phyloP scores from a whole-genome alignment of 37 sponge, comb jelly and placozoan species.

The Haliclona indistincta region DNA sequence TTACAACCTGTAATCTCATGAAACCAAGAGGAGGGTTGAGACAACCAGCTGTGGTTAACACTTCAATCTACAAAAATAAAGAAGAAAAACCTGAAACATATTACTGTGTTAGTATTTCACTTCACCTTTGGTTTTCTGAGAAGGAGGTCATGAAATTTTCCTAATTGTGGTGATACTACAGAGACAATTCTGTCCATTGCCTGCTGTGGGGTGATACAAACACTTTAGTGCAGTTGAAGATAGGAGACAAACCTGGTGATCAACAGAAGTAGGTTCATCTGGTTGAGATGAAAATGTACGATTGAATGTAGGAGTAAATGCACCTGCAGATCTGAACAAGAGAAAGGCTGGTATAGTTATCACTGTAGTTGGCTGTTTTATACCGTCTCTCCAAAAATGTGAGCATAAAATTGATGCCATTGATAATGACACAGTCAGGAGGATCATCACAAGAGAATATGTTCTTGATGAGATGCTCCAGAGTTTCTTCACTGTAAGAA shows the following conservation, averaged over 20 bases:
- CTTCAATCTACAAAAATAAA: conserved; percentile 5
- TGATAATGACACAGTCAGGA: conserved; percentile 55
- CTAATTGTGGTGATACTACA: not conserved
- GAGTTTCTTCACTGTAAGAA: conserved; percentile 42
- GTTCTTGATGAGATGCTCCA: conserved; percentile 57
- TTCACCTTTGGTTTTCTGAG: not conserved
- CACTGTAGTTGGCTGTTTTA: too few species aligned
- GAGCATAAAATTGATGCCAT: conserved; percentile 60
- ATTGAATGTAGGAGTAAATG: conserved; percentile 4
- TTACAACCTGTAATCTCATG: conserved; percentile 75
- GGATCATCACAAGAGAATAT: conserved; percentile 50
- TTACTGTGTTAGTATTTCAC: not conserved
- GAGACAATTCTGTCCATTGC: not conserved
- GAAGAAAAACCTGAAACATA: not conserved
- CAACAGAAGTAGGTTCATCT: not conserved
- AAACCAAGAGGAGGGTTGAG: conserved; percentile 80
- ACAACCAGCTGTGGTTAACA: conserved; percentile 53
- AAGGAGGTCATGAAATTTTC: conserved; percentile 2
- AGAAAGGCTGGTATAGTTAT: too few species aligned
- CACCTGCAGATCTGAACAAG: not conserved
- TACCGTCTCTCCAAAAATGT: conserved; percentile 62
- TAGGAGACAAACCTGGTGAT: too few species aligned
- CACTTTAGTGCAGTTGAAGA: too few species aligned
- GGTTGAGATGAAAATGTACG: not conserved
- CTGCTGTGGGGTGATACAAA: not conserved